Base-by-base conservation (phyloP, 2,113 vertebrate genomes). In the Proteles cristata region DNA sequence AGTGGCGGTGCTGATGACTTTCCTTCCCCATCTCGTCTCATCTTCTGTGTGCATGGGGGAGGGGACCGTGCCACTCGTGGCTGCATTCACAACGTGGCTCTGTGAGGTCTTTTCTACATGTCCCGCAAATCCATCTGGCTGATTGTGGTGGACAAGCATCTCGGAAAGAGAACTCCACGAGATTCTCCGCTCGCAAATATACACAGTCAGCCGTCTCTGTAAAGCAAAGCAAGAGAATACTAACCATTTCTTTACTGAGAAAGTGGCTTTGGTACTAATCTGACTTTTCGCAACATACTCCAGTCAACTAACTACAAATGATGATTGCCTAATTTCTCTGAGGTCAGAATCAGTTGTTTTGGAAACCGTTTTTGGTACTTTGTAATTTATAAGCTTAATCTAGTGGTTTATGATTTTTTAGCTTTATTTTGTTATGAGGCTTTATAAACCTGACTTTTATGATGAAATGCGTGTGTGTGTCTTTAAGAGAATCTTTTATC, bases 311-410 rank as follows among this genome's bases (percentile, higher is more conserved):
- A 74, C 73, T 85, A 96, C 35, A 96, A 89, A 92, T 19, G 71
- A 82, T 48, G 5, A 48, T 91, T 94, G 55, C 90, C 96, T 53
- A 35, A 33, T 53, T 96, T 98, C 97, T 97, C 97, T 88, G 80
- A 84, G 97, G 97, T 93, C 97, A 93, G 95, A 96, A 97, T 73
- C 82, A 65, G 74, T 80, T 71, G 35, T 66, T 66, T 16, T 2
- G 26, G 74, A 92, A 26, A 65, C 55, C 16, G 25, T 79, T 79
- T 77, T 61, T 73, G 58, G 2, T 17, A 55, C n/a, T 91, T 48
- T 84, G 53, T 58, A 80, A 87, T 63, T 26, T 43, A 45, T 25
- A 28, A 85, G 17, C 23, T 33, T 23, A 80, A 16, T 88, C n/a
- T 80, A 94, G 61, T 88, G 63, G 82, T 80, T 89, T 90, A 76